These are phyloP conservation scores for Drosophila subpulchrella DNA, from an alignment of 1,140 invertebrate genomes.

Conservation along the genomic window DNA sequence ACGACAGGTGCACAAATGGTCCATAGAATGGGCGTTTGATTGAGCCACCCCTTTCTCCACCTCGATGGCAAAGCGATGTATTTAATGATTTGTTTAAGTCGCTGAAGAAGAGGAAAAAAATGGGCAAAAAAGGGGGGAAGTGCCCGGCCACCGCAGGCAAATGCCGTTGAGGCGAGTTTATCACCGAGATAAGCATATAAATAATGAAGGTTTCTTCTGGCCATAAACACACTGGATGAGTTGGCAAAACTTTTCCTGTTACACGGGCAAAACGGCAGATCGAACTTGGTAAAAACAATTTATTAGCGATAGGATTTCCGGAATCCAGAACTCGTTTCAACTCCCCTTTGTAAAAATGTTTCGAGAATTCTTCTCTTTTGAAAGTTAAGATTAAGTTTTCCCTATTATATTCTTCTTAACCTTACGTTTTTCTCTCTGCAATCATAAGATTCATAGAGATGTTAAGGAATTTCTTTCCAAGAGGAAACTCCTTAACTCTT, in stretches of 20 bases:
- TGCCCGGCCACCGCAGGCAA: constrained; percentile 31
- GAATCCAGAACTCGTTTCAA: background rate
- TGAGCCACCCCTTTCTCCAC: constrained; percentile 15
- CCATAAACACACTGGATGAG: constrained; percentile 51
- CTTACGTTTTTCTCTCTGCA: background rate
- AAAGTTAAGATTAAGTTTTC: background rate
- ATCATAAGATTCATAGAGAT: background rate
- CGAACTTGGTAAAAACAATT: constrained; percentile 17
- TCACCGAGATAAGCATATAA: constrained; percentile 50
- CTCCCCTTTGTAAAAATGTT: background rate
- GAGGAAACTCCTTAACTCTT: constrained; percentile 14
- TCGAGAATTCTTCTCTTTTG: background rate
- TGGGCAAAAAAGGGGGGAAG: constrained; percentile 21
- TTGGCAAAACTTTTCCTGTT: constrained; percentile 45
- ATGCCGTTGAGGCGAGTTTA: constrained; percentile 50
- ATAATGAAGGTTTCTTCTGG: constrained; percentile 43
- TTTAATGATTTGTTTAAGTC: constrained; percentile 63
- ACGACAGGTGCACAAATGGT: constrained; percentile 47
- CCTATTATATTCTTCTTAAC: background rate
- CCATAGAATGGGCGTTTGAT: constrained; percentile 39
- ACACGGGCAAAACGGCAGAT: constrained; percentile 12
- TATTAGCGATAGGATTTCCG: background rate
- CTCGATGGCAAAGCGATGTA: constrained; percentile 38
- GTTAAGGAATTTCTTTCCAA: background rate
- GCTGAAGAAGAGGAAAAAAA: background rate